These are phyloP conservation scores for Pseudococcus jackbeardsleyi DNA, from an alignment of 2,888 invertebrate species.

Conservation along the genomic window DNA sequence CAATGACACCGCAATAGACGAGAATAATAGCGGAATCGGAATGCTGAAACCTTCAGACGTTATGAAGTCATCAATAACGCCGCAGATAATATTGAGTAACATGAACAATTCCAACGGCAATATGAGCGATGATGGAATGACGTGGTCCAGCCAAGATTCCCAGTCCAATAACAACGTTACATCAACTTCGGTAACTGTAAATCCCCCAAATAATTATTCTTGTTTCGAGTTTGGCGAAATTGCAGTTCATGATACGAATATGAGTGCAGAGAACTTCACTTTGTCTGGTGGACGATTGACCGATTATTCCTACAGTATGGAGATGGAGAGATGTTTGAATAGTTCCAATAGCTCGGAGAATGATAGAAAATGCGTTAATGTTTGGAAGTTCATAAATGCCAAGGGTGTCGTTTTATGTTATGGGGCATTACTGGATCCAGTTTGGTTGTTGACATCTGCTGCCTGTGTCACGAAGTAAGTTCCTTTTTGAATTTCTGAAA, in stretches of 20 bases:
- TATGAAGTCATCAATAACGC: not conserved
- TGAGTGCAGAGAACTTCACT: not conserved
- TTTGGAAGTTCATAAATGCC: conserved; percentile 67
- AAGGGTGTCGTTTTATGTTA: conserved; percentile 67
- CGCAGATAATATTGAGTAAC: not conserved
- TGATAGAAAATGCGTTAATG: conserved; percentile 66
- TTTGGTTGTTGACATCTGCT: conserved; percentile 68
- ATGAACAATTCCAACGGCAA: not conserved
- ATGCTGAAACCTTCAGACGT: not conserved
- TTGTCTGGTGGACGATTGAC: not conserved
- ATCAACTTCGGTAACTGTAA: not conserved
- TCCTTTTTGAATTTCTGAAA: not conserved
- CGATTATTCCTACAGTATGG: not conserved
- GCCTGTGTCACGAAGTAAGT: conserved; percentile 68
- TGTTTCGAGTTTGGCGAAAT: not conserved
- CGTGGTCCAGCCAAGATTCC: not conserved
- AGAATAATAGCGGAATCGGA: not conserved
- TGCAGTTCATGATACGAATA: not conserved
- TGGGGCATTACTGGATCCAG: conserved; percentile 68
- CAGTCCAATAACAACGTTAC: not conserved
- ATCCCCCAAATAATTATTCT: not conserved
- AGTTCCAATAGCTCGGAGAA: not conserved
- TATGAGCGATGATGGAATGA: conserved; percentile 1
- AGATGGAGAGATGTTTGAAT: conserved; percentile 33
- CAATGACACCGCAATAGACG: not conserved